Evolutionary conservation across 1,140 invertebrate genomes (phyloP).

Genomic region (Ostrea edulis): DNA sequence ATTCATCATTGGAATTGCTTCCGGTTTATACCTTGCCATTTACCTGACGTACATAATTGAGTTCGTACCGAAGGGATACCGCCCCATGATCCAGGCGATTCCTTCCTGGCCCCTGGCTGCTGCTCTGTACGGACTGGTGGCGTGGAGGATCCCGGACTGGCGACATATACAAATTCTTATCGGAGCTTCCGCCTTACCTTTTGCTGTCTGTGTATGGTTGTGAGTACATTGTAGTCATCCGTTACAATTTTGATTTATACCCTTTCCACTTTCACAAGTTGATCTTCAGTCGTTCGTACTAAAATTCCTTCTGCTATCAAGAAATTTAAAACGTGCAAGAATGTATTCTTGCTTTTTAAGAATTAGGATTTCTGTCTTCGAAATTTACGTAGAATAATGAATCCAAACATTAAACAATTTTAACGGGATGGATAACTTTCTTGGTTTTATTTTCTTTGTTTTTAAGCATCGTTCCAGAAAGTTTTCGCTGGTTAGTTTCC

Average conservation of each 20-base stretch:
- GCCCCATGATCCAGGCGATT: conserved; percentile 45
- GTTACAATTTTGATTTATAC: background rate
- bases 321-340: too few relatives aligned
- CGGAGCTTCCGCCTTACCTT: conserved; percentile 53
- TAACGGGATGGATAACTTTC: too few relatives aligned
- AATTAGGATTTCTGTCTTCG: too few relatives aligned
- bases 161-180: conserved; percentile 56
- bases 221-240: conserved; percentile 39
- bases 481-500: conserved; percentile 69
- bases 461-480: conserved; percentile 70
- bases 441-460: too few relatives aligned
- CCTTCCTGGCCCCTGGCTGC: conserved; percentile 50
- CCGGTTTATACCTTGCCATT: conserved; percentile 56
- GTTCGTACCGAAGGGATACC: conserved; percentile 49
- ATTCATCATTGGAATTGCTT: conserved; percentile 64
- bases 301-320: too few relatives aligned
- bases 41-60: conserved; percentile 55
- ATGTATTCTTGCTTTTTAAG: too few relatives aligned
- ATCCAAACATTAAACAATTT: too few relatives aligned
- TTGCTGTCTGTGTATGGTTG: conserved; percentile 61
- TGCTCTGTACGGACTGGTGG: conserved; percentile 45
- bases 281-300: too few relatives aligned
- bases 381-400: too few relatives aligned
- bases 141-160: conserved; percentile 59
- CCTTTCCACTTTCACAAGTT: too few relatives aligned